Conservation (phyloP, 2,888 invertebrate genomes). For the Eurytoma californica region DNA sequence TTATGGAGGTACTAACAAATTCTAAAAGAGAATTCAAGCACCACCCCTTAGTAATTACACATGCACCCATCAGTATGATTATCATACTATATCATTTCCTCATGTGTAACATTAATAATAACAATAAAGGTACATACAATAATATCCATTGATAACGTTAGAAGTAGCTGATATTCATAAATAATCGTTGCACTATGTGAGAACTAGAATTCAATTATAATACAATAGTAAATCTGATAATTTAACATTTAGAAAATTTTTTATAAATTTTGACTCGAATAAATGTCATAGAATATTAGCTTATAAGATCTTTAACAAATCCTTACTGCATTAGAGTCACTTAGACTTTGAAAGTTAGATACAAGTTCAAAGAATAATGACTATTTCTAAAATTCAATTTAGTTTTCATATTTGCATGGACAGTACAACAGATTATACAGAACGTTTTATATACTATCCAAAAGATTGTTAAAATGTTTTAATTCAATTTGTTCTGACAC, state of each 20-base stretch:
- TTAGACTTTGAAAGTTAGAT: conserved; percentile 27
- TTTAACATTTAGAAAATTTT: conserved; percentile 42
- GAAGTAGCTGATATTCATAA: conserved; percentile 35
- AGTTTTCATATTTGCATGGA: conserved; percentile 8
- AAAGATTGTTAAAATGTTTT: conserved; percentile 35
- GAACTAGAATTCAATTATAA: conserved; percentile 41
- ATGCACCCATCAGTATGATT: conserved; percentile 27
- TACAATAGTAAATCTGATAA: conserved; percentile 34
- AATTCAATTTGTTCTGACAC: conserved; percentile 7
- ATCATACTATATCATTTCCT: conserved; percentile 38
- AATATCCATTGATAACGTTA: conserved; percentile 45
- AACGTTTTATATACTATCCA: neutral
- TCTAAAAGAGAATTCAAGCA: conserved; percentile 32
- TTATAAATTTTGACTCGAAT: conserved; percentile 43
- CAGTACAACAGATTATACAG: conserved; percentile 26
- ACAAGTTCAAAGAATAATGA: conserved; percentile 21
- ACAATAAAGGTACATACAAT: conserved; percentile 49
- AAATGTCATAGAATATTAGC: conserved; percentile 41
- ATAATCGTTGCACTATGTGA: conserved; percentile 42
- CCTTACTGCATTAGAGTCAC: neutral
- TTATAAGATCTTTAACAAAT: conserved; percentile 40
- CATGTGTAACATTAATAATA: conserved; percentile 47
- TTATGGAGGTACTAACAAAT: conserved; percentile 11
- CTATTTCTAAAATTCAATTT: conserved; percentile 22
- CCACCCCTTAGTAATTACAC: conserved; percentile 27